phyloP scores from a whole-genome alignment of 2,888 invertebrate species.

The Amphipoea oculea region DNA sequence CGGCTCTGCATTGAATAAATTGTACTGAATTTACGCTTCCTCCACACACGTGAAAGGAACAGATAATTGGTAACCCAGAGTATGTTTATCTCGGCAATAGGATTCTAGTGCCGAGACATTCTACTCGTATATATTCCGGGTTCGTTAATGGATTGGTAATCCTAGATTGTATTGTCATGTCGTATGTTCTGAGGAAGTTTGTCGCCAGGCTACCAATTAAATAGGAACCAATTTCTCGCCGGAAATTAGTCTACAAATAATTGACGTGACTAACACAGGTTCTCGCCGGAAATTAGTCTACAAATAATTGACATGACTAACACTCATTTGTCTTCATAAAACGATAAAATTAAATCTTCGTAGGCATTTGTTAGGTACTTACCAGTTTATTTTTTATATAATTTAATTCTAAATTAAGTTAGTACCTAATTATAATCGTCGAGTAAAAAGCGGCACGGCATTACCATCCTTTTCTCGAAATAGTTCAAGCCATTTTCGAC shows the following conservation, averaged over 20 bases:
- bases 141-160: conserved; percentile 6
- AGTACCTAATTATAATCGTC: background rate
- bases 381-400: background rate
- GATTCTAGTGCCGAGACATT: background rate
- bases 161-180: conserved; percentile 11
- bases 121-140: background rate
- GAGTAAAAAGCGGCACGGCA: no score
- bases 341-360: background rate
- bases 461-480: no score
- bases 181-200: background rate
- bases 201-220: background rate
- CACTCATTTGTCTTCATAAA: background rate
- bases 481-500: no score
- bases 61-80: conserved; percentile 1
- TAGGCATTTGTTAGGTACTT: background rate
- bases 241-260: background rate
- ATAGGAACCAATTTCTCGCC: background rate
- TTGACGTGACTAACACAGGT: background rate
- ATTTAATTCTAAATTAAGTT: background rate
- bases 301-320: background rate
- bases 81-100: background rate
- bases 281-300: no score
- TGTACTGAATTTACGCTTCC: background rate
- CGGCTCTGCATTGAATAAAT: background rate
- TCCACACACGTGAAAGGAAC: background rate